Conservation (phyloP, 1,140 invertebrate genomes). For the Anoplolepis gracilipes region DNA sequence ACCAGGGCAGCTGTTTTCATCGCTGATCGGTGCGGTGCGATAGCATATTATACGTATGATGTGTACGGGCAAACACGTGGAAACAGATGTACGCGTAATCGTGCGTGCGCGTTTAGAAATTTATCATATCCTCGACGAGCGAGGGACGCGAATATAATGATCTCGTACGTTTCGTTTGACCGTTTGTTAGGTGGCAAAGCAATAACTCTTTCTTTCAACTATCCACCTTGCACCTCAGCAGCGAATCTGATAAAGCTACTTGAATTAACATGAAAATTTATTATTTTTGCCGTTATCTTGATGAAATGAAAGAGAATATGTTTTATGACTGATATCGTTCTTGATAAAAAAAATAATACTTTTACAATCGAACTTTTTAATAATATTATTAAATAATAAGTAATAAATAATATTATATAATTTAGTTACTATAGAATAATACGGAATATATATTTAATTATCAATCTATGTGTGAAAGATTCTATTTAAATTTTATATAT, state of each 20-base stretch:
- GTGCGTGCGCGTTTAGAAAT: conserved; percentile 31
- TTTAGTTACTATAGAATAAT: neutral
- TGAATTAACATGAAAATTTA: neutral
- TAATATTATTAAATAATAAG: neutral
- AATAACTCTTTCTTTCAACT: neutral
- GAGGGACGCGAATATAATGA: neutral
- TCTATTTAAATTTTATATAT: neutral
- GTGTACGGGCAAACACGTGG: conserved; percentile 39
- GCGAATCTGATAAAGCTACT: neutral
- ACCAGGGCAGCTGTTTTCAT: conserved; percentile 38
- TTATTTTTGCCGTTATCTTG: neutral
- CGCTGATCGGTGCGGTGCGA: conserved; percentile 43
- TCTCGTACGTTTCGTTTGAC: neutral
- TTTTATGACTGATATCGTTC: neutral
- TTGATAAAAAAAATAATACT: neutral
- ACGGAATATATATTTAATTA: neutral
- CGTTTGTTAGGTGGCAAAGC: too few species aligned
- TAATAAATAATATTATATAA: neutral
- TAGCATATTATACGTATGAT: conserved; percentile 33
- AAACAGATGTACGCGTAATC: conserved; percentile 62
- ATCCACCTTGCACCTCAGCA: too few species aligned
- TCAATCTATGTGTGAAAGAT: neutral
- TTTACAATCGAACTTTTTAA: neutral
- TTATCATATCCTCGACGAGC: conserved; percentile 23
- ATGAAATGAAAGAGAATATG: neutral